Conservation (phyloP, 2,888 invertebrate species). For the Mactromeris polynyma region DNA sequence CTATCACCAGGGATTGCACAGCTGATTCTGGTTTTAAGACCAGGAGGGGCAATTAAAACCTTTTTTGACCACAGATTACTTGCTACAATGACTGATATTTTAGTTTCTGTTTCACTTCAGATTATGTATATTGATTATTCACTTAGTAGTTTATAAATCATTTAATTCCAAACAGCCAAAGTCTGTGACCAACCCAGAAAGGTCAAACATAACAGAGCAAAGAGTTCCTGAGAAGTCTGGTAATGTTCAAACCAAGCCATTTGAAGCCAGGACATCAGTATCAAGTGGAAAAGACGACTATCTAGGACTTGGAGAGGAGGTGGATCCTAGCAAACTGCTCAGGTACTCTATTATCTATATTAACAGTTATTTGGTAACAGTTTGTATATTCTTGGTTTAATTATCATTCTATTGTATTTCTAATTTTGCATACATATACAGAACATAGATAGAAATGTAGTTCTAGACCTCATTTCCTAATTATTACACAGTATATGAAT, state of each 20-base stretch:
- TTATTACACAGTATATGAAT: too few species aligned
- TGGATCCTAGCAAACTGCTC: constrained; percentile 72
- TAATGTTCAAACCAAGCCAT: neutral
- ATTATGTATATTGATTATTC: too few species aligned
- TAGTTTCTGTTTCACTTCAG: too few species aligned
- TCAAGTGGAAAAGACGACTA: constrained; percentile 71
- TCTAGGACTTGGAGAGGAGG: constrained; percentile 77
- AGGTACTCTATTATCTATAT: constrained; percentile 54
- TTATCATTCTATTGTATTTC: neutral
- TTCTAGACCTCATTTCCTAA: too few species aligned
- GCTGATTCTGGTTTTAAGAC: too few species aligned
- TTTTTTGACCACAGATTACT: too few species aligned
- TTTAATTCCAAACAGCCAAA: constrained; percentile 21
- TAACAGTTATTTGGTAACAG: too few species aligned
- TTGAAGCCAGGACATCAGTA: constrained; percentile 33
- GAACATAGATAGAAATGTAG: too few species aligned
- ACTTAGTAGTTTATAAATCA: neutral
- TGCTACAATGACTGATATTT: too few species aligned
- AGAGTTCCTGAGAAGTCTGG: neutral
- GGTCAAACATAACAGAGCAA: neutral
- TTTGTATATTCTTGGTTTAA: neutral
- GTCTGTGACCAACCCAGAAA: neutral
- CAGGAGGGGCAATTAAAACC: too few species aligned
- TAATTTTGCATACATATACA: too few species aligned
- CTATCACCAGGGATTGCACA: too few species aligned